Percentiles rank a stretch among this genome's conserved stretches.
Conservation (phyloP, 2,113 vertebrate species). For the Thalassoma bifasciatum region DNA sequence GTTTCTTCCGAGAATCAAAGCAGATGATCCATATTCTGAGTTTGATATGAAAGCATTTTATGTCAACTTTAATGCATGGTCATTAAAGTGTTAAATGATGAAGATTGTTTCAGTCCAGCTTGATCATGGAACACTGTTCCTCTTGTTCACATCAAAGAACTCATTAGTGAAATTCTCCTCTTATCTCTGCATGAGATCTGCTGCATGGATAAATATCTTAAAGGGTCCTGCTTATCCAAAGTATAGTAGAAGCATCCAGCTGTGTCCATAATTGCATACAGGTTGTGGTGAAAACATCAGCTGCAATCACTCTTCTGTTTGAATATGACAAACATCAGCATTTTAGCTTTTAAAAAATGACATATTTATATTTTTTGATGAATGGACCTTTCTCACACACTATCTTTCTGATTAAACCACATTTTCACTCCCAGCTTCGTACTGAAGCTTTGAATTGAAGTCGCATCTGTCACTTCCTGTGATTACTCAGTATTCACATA, state of each 20-base stretch:
- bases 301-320: not conserved
- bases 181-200: conserved; percentile 39
- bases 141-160: conserved; percentile 56
- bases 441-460: conserved; percentile 34
- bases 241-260: conserved; percentile 16
- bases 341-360: no score
- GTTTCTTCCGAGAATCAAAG: conserved; percentile 4
- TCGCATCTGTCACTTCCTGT: conserved; percentile 44
- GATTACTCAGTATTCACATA: conserved; percentile 59
- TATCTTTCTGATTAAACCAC: conserved; percentile 18
- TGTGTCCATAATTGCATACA: not conserved
- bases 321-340: no score
- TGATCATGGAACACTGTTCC: conserved; percentile 33
- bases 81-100: conserved; percentile 63
- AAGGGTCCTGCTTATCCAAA: conserved; percentile 22
- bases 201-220: conserved; percentile 26
- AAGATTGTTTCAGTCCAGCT: conserved; percentile 50
- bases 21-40: conserved; percentile 9
- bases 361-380: not conserved
- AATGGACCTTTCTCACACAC: no score
- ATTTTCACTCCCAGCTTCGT: conserved; percentile 42
- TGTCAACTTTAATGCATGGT: conserved; percentile 21
- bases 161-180: conserved; percentile 55
- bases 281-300: not conserved
- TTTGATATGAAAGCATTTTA: conserved; percentile 41